Evolutionary conservation across 2,113 vertebrate species (phyloP), one percentile per base, ranked within the genome.

Genomic region (Misgurnus anguillicaudatus): DNA sequence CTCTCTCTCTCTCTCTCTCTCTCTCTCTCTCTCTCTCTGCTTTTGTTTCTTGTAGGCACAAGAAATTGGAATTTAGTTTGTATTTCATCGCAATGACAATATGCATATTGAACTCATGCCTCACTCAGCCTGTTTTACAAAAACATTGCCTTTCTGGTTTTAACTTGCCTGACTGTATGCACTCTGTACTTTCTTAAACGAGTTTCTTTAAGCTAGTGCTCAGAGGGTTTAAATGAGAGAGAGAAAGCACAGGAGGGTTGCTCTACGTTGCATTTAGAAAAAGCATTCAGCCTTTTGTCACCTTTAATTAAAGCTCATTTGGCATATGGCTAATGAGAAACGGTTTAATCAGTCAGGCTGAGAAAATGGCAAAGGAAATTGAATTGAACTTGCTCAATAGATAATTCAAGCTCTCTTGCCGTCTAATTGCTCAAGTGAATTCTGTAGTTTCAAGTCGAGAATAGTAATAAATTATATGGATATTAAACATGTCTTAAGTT

Each of bases 281-380:
- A 24, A 42, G 53, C 63, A 63, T 62, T 57, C 24, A 51, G 39
- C 24, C 39, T 38, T 75, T 80, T 73, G 31, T 77, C 62, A 19
- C 76, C 65, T 82, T 85, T 86, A 66, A 88, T 89, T 86, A 84
- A n/a, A 90, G 89, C 88, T 72, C 85, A 39, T 87, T 89, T 86
- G 85, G 74, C 82, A 84, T 89, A 82, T 83, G 80, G 80, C 75
- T 84, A 82, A 87, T 36, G 84, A 85, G 73, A 68, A 75, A 74
- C 84, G 21, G 80, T 47, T 82, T 70, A 77, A 83, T 84, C 85
- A 51, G 64, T 74, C 19, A 60, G 55, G 48, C 81, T 60, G 85
- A 82, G 79, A 83, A 88, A 86, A 83, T 80, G 84, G 86, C 84
- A 89, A 84, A 85, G 78, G 72, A 76, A 74, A 89, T 64, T 82